Evolutionary conservation across 2,797 vertebrate species (phyloP).

Genomic region (Falco novaeseelandiae): DNA sequence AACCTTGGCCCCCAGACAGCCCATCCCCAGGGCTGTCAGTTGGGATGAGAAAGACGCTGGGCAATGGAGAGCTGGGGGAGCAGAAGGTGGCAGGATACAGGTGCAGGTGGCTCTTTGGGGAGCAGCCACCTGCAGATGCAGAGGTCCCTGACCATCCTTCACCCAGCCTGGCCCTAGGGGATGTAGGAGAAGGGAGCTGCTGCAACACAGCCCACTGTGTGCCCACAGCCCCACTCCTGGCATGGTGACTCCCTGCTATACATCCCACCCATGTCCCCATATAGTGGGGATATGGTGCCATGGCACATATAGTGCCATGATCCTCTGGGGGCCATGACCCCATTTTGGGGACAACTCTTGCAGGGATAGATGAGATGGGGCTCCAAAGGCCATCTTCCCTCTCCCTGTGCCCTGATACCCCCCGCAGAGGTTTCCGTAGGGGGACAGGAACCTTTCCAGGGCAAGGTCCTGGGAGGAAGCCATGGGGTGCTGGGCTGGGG

Average conservation of each 20-base stretch:
- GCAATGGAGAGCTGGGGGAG: neutral
- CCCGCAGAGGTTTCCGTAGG: neutral
- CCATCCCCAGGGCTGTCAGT: neutral
- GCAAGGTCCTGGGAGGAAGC: neutral
- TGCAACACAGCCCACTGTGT: neutral
- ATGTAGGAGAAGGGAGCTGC: neutral
- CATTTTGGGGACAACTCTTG: neutral
- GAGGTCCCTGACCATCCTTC: neutral
- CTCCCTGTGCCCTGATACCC: neutral
- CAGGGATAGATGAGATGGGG: neutral
- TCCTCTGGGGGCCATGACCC: neutral
- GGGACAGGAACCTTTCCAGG: neutral
- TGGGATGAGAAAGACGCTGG: neutral
- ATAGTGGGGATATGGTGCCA: too few species aligned
- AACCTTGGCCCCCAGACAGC: neutral
- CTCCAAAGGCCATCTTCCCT: neutral
- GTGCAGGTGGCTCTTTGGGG: fast-evolving
- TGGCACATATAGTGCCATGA: neutral
- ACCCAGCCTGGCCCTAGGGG: neutral
- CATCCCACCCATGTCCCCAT: neutral
- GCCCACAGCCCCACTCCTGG: neutral
- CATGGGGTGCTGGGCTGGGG: neutral
- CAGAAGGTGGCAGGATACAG: neutral
- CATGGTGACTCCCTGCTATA: fast-evolving
- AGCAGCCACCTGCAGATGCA: neutral